Evolutionary conservation across 2,888 invertebrate genomes (phyloP).

Genomic region (Crepidodera aurea): DNA sequence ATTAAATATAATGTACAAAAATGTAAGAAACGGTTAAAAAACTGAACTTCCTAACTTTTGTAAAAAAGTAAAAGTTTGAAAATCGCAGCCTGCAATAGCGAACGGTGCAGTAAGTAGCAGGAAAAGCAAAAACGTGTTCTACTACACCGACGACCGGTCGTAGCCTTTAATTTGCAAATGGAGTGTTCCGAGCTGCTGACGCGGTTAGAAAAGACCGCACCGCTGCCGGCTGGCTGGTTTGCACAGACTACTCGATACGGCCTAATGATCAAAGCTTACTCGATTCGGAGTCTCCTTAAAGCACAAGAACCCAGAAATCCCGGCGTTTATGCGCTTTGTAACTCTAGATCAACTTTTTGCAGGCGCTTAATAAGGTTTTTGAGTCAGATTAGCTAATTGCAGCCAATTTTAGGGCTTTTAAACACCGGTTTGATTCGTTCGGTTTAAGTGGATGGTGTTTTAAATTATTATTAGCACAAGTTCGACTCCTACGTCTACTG

Average conservation of each 20-base stretch:
- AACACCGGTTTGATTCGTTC: neutral
- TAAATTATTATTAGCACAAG: too few species aligned
- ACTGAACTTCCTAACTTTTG: too few species aligned
- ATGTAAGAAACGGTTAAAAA: too few species aligned
- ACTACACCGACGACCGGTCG: constrained; percentile 47
- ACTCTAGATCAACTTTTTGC: constrained; percentile 6
- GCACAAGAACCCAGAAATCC: constrained; percentile 14
- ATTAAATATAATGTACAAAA: too few species aligned
- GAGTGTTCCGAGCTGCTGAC: constrained; percentile 54
- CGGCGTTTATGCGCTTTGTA: constrained; percentile 22
- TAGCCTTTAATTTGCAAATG: constrained; percentile 61
- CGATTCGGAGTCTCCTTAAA: constrained; percentile 20
- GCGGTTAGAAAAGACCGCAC: constrained; percentile 41
- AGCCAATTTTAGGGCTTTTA: neutral
- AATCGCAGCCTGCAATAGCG: too few species aligned
- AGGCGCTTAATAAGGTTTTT: neutral
- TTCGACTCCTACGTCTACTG: too few species aligned
- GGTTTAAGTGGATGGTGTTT: neutral
- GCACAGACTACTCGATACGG: constrained; percentile 36
- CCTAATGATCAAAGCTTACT: constrained; percentile 52
- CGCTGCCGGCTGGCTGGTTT: neutral
- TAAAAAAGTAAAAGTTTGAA: too few species aligned
- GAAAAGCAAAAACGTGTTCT: too few species aligned
- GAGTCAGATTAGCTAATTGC: neutral
- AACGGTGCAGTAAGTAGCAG: too few species aligned